These are phyloP conservation scores for Falco punctatus DNA, from an alignment of 2,113 vertebrate species.

Conservation along the genomic window DNA sequence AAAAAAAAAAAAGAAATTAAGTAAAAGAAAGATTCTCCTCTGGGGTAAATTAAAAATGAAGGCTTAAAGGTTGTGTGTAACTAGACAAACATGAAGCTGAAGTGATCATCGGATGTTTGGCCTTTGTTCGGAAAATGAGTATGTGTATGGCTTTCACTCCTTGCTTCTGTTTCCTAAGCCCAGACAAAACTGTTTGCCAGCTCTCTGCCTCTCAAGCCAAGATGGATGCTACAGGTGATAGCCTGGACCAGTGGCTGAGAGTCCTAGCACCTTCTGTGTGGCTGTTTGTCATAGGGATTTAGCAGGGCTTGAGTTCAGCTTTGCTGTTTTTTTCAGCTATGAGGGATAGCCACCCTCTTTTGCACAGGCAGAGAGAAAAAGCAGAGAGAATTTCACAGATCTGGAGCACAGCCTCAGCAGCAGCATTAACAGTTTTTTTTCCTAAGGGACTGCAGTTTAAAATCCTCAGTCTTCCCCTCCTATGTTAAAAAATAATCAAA, in stretches of 20 bases:
- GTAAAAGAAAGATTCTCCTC: neutral
- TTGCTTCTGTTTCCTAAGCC: neutral
- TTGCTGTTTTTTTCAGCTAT: neutral
- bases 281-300: neutral
- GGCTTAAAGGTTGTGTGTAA: neutral
- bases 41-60: neutral
- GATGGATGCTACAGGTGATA: neutral
- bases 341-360: neutral
- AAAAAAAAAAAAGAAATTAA: neutral
- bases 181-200: neutral
- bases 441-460: neutral
- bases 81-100: neutral
- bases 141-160: neutral
- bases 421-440: neutral
- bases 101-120: accelerated
- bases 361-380: neutral
- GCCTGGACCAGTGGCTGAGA: neutral
- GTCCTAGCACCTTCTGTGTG: accelerated
- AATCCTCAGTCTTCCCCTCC: neutral
- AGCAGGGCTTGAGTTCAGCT: neutral
- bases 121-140: neutral
- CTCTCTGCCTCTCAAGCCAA: neutral
- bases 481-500: neutral
- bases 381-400: neutral
- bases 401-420: neutral